These are phyloP conservation scores for Chrysogorgia sp. DNA, from an alignment of 92 coral and sea anemone species.

Conservation along the genomic window DNA sequence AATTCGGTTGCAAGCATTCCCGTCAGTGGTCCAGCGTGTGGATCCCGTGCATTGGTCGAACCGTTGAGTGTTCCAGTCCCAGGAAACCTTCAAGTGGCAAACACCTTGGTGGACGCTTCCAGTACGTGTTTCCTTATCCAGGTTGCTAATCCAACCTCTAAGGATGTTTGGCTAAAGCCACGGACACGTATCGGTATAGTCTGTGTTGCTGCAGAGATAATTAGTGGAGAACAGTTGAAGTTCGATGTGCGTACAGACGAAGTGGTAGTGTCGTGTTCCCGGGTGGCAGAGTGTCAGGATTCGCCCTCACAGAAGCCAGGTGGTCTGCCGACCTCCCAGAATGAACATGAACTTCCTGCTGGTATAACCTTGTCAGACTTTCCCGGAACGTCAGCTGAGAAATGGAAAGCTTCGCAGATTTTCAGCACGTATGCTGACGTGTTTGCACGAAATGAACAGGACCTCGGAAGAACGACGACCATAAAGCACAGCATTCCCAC, in stretches of 20 bases:
- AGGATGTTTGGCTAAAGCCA: constrained; percentile 59
- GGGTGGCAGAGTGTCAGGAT: constrained; percentile 48
- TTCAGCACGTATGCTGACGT: constrained; percentile 53
- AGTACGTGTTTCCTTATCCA: constrained; percentile 50
- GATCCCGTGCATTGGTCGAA: constrained; percentile 54
- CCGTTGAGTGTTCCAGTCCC: constrained; percentile 44
- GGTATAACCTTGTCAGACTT: constrained; percentile 53
- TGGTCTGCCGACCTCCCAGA: constrained; percentile 20
- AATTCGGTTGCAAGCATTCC: constrained; percentile 20
- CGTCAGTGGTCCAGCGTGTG: constrained; percentile 58
- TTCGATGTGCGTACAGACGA: constrained; percentile 40
- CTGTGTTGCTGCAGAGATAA: constrained; percentile 13
- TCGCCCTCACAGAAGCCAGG: constrained; percentile 45
- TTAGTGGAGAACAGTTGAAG: constrained; percentile 44
- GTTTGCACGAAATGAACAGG: constrained; percentile 38
- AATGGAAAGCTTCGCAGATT: too few species aligned
- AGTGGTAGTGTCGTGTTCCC: constrained; percentile 64
- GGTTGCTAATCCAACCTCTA: constrained; percentile 51
- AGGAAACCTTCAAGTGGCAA: constrained; percentile 53
- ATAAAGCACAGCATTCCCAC: too few species aligned
- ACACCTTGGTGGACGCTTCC: constrained; percentile 57
- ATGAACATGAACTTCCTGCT: constrained; percentile 35
- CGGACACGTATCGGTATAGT: too few species aligned
- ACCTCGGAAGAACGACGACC: too few species aligned
- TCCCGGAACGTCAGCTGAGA: constrained; percentile 57